Evolutionary conservation across 2,888 invertebrate genomes (phyloP).

Genomic region (Notodonta ziczac): DNA sequence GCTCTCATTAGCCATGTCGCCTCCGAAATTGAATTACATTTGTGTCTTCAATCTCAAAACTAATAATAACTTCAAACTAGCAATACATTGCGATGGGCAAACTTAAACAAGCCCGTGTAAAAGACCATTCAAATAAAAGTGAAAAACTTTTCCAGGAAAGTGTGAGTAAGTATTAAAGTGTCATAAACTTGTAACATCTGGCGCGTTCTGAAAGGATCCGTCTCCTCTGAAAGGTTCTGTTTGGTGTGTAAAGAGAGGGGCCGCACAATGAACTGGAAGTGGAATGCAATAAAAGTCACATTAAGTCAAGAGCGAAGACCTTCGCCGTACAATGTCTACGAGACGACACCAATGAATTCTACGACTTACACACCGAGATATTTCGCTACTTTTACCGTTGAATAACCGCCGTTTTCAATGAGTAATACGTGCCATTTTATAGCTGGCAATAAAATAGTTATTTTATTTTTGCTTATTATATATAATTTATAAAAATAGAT

Average conservation of each 20-base stretch:
- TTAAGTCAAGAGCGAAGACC: conserved; percentile 74
- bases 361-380: conserved; percentile 37
- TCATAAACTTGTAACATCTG: conserved; percentile 44
- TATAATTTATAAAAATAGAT: background rate
- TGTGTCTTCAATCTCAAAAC: background rate
- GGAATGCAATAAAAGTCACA: conserved; percentile 77
- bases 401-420: background rate
- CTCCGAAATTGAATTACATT: too few species aligned
- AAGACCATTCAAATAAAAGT: conserved; percentile 6
- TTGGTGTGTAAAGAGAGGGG: conserved; percentile 51
- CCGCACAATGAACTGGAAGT: conserved; percentile 67
- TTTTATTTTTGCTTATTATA: background rate
- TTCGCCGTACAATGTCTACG: conserved; percentile 37
- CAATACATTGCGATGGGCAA: background rate
- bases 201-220: conserved; percentile 32
- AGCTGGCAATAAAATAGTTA: background rate
- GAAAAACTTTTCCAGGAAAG: conserved; percentile 23
- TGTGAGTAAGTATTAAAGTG: conserved; percentile 34
- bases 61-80: background rate
- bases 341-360: conserved; percentile 58
- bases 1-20: too few species aligned
- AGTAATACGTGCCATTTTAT: background rate
- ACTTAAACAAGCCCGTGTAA: background rate
- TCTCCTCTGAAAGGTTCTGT: conserved; percentile 49
- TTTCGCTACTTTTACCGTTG: conserved; percentile 4